phyloP scores from a whole-genome alignment of 2,113 vertebrate genomes.

The Mormyrus lacerda region DNA sequence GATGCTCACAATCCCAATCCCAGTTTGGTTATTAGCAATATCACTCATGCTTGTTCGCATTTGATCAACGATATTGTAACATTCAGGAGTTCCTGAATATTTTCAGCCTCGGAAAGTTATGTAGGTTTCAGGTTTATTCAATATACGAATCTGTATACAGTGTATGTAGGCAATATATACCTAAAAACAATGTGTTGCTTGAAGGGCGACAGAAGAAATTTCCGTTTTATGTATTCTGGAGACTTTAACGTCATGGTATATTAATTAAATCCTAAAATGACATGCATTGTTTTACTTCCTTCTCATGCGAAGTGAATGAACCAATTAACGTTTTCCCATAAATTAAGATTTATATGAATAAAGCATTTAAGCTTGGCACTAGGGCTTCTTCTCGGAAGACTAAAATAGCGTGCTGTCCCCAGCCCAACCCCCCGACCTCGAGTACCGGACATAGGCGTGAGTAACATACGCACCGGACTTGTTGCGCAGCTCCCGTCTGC shows the following conservation, averaged over 20 bases:
- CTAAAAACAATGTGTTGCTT: background rate
- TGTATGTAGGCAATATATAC: background rate
- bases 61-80: background rate
- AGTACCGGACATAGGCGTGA: slow-evolving; percentile 9
- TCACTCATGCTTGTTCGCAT: background rate
- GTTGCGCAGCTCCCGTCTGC: background rate
- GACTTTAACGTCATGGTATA: background rate
- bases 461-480: background rate
- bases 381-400: background rate
- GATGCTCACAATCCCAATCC: background rate
- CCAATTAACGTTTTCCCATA: background rate
- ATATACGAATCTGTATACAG: background rate
- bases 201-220: background rate
- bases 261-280: background rate
- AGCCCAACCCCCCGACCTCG: background rate
- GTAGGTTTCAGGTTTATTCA: background rate
- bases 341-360: background rate
- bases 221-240: background rate
- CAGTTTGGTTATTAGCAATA: background rate
- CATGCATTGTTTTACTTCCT: background rate
- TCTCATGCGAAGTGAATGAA: background rate
- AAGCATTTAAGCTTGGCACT: background rate
- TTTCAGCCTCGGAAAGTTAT: background rate
- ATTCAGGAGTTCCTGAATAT: background rate
- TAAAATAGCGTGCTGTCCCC: background rate